These are phyloP conservation scores for Leptinotarsa tumamoca DNA, from an alignment of 2,888 invertebrate genomes.

Conservation along the genomic window DNA sequence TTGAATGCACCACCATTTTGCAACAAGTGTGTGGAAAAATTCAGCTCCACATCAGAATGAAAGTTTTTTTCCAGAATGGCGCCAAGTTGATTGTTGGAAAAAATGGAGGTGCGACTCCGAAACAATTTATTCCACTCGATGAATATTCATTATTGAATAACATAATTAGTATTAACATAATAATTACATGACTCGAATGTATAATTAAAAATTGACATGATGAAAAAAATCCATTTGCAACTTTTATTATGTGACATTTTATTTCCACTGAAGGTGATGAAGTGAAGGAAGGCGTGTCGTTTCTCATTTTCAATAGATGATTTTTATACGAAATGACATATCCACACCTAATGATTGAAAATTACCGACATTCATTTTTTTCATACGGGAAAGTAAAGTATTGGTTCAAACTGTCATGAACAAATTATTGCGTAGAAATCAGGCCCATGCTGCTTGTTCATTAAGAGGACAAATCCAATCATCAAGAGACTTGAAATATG, in stretches of 20 bases:
- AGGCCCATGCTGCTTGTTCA: too few species aligned
- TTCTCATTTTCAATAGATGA: neutral
- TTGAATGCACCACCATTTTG: neutral
- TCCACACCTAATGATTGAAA: neutral
- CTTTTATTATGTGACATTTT: neutral
- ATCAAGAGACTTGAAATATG: too few species aligned
- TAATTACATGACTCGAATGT: slow-evolving; percentile 5
- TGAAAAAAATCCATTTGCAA: slow-evolving; percentile 4
- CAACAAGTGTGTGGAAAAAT: neutral
- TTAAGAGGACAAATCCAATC: too few species aligned
- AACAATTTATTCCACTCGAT: neutral
- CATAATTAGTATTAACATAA: slow-evolving; percentile 13
- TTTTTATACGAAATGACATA: neutral
- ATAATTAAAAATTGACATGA: slow-evolving; percentile 1
- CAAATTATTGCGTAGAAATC: too few species aligned
- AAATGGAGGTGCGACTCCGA: neutral
- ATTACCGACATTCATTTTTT: too few species aligned
- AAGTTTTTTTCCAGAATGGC: neutral
- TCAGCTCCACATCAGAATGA: neutral
- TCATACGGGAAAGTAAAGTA: too few species aligned
- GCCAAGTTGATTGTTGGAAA: neutral
- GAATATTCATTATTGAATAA: slow-evolving; percentile 1
- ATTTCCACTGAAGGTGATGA: slow-evolving; percentile 15
- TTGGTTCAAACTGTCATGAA: too few species aligned
- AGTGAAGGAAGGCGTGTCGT: slow-evolving; percentile 12